Evolutionary conservation across 2,797 vertebrate genomes (phyloP), one percentile per base, ranked within the genome.

Genomic region (Malacoraja senta): DNA sequence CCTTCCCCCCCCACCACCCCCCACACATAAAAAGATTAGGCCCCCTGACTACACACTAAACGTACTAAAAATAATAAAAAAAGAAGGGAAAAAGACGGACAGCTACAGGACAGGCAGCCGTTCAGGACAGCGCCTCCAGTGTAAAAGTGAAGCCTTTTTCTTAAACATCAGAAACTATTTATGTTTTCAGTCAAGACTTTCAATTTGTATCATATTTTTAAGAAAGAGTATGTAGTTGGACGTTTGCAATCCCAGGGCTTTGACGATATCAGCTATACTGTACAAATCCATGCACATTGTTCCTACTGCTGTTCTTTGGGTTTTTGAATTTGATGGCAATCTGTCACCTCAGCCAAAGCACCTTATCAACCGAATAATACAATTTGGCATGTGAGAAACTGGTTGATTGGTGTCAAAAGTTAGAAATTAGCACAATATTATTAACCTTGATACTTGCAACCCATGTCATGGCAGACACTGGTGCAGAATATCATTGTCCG

Each of bases 341-440:
- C 63, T n/a, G 81, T 84, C 81, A 84, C 24, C 81, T 61, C 12
- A 1, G 44, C 24, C 81, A 84, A 84, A 61, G 53, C 81, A 84
- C 26, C 81, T 88, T 88, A 65, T 88, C 84, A 65, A 9, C 61
- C n/a, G 19, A 35, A 6, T 68, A 68, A 88, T 35, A 88, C 17
- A 65, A 88, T 68, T 68, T 68, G 84, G 63, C 84, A 88, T 21
- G 63, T 88, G 84, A 65, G n/a, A 68, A 88, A 68, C n/a, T 88
- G 61, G 84, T 88, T 68, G 84, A 88, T 88, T 88, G 84, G 84
- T 88, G n/a, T 35, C 84, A 88, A 68, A 88, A 35, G n/a, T 32
- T 19, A 35, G 84, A 88, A 88, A 86, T 86, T 86, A 86, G 61
- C 83, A 32, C 29, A 65, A 86, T 86, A 65, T 68, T 63, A 63